A percentile compares a stretch with the other conserved stretches of the same genome.
These are phyloP conservation scores for Actias luna DNA, from an alignment of 2,888 invertebrate genomes.

Conservation along the genomic window DNA sequence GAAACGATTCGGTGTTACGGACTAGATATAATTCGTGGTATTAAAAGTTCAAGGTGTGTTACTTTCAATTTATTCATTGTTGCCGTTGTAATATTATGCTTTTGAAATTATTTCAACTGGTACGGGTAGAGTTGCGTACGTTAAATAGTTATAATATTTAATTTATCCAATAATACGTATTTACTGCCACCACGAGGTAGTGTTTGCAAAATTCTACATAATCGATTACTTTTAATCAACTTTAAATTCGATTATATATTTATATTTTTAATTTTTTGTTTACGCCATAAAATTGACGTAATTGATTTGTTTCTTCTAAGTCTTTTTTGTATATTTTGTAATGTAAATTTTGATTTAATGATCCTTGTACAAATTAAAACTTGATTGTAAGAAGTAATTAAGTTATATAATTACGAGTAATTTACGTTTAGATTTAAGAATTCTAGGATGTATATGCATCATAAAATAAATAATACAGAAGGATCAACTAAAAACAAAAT, in stretches of 20 bases:
- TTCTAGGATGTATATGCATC: too few relatives aligned
- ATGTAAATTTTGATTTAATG: neutral
- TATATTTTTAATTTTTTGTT: neutral
- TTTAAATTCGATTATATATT: neutral
- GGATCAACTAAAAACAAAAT: too few relatives aligned
- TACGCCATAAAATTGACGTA: neutral
- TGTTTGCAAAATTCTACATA: neutral
- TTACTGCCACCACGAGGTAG: neutral
- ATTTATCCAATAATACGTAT: neutral
- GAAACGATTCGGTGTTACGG: slow-evolving; percentile 14
- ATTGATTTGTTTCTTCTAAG: neutral
- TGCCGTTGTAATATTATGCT: slow-evolving; percentile 22
- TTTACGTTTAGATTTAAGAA: too few relatives aligned
- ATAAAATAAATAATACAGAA: too few relatives aligned
- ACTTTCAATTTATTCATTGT: slow-evolving; percentile 44
- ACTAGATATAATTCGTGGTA: slow-evolving; percentile 24
- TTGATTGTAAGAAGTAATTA: too few relatives aligned
- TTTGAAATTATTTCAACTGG: slow-evolving; percentile 21
- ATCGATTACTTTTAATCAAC: neutral
- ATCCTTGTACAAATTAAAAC: neutral
- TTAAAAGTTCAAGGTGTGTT: slow-evolving; percentile 52
- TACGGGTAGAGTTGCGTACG: neutral
- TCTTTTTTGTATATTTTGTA: neutral
- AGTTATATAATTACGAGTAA: too few relatives aligned
- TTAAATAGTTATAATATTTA: neutral